phyloP scores from a whole-genome alignment of 2,888 invertebrate species.

The Ochlodes sylvanus region DNA sequence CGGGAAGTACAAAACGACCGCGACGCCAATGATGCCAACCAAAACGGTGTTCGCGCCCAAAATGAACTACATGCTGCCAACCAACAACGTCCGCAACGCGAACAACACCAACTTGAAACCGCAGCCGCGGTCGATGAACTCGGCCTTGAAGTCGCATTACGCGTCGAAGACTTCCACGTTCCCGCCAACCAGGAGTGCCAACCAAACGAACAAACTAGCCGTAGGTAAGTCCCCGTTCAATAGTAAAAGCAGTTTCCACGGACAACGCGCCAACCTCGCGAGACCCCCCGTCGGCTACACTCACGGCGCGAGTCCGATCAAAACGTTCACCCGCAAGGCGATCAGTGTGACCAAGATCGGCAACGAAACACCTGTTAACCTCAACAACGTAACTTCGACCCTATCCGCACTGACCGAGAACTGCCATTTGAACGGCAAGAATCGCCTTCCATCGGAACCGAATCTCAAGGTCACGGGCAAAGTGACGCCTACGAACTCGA shows the following conservation, averaged over 20 bases:
- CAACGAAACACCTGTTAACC: slow-evolving; percentile 59
- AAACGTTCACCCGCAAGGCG: slow-evolving; percentile 71
- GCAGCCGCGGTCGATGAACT: slow-evolving; percentile 63
- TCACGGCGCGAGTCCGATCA: slow-evolving; percentile 69
- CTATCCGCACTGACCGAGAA: slow-evolving; percentile 77
- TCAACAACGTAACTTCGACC: slow-evolving; percentile 73
- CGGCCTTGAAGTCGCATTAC: slow-evolving; percentile 67
- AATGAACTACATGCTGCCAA: slow-evolving; percentile 78
- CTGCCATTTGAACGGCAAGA: slow-evolving; percentile 78
- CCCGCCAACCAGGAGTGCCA: slow-evolving; percentile 78
- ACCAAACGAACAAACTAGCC: slow-evolving; percentile 63
- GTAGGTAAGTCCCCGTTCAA: slow-evolving; percentile 66
- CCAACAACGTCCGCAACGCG: slow-evolving; percentile 74
- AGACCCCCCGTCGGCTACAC: slow-evolving; percentile 67
- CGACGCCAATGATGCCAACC: slow-evolving; percentile 71
- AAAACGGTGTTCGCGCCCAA: slow-evolving; percentile 75
- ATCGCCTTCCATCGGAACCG: slow-evolving; percentile 72
- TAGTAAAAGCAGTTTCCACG: slow-evolving; percentile 73
- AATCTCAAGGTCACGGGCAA: slow-evolving; percentile 64
- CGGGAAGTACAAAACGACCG: slow-evolving; percentile 77
- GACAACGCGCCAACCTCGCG: slow-evolving; percentile 76
- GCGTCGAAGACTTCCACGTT: slow-evolving; percentile 77
- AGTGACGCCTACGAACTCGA: slow-evolving; percentile 55
- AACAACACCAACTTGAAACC: slow-evolving; percentile 74
- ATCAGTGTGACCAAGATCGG: slow-evolving; percentile 59